Percentiles rank a stretch among this genome's conserved stretches.
These are phyloP conservation scores for Junonia oenone DNA, from an alignment of 2,888 invertebrate genomes.

Conservation along the genomic window DNA sequence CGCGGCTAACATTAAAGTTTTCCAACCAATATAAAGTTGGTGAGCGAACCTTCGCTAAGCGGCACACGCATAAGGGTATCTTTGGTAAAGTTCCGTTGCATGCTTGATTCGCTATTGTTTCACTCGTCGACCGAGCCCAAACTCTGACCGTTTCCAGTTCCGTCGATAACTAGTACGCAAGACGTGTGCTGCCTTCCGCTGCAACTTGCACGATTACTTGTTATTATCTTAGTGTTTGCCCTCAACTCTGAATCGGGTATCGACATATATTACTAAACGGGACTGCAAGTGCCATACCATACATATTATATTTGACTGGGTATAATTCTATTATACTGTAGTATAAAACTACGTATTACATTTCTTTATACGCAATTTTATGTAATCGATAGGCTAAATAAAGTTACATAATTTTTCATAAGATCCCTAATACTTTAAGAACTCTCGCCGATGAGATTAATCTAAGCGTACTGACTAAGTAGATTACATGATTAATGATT, in stretches of 20 bases:
- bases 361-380: background rate
- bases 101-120: slow-evolving; percentile 76
- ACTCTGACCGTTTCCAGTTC: slow-evolving; percentile 55
- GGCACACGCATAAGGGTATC: slow-evolving; percentile 72
- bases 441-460: no score
- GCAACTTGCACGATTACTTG: slow-evolving; percentile 63
- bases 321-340: background rate
- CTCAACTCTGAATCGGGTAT: slow-evolving; percentile 58
- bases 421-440: no score
- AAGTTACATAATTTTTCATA: no score
- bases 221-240: slow-evolving; percentile 63
- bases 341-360: background rate
- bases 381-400: no score
- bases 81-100: slow-evolving; percentile 73
- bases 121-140: slow-evolving; percentile 57
- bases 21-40: slow-evolving; percentile 73
- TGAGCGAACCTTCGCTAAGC: slow-evolving; percentile 59
- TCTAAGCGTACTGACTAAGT: no score
- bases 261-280: slow-evolving; percentile 28
- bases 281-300: slow-evolving; percentile 25
- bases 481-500: no score
- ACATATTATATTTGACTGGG: slow-evolving; percentile 6
- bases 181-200: slow-evolving; percentile 50
- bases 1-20: slow-evolving; percentile 59
- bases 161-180: slow-evolving; percentile 53